Percentiles rank a stretch among this genome's conserved stretches.
phyloP scores from a whole-genome alignment of 2,888 invertebrate species.

The Scaptomyza polygonia region DNA sequence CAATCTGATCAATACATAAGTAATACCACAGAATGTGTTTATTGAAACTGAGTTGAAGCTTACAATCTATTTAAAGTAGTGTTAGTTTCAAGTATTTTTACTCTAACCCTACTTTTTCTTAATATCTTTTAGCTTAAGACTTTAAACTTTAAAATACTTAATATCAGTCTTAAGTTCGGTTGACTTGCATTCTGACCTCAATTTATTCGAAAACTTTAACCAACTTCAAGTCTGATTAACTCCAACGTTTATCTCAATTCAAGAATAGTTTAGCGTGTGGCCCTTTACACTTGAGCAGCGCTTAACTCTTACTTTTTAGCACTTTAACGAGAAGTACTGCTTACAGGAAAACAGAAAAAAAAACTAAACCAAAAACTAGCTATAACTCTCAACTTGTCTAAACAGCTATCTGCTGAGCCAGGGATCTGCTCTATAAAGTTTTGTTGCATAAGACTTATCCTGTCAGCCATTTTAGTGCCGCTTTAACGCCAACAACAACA shows the following conservation, averaged over 20 bases:
- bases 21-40: background rate
- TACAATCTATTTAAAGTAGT: background rate
- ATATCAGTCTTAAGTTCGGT: background rate
- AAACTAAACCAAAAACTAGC: no score
- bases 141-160: slow-evolving; percentile 1
- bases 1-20: background rate
- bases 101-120: background rate
- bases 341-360: slow-evolving; percentile 4
- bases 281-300: background rate
- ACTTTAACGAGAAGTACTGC: slow-evolving; percentile 36
- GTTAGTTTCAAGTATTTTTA: background rate
- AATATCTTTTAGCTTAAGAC: slow-evolving; percentile 1
- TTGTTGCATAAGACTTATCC: slow-evolving; percentile 48
- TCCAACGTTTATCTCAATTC: slow-evolving; percentile 8
- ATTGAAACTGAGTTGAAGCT: background rate
- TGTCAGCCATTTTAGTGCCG: slow-evolving; percentile 42
- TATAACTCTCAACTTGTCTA: slow-evolving; percentile 52
- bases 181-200: background rate
- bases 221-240: slow-evolving; percentile 15
- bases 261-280: slow-evolving; percentile 3
- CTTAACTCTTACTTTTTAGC: slow-evolving; percentile 40
- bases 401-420: slow-evolving; percentile 46
- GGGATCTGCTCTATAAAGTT: slow-evolving; percentile 54
- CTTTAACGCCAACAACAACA: slow-evolving; percentile 23
- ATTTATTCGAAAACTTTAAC: background rate